Evolutionary conservation across 2,888 invertebrate genomes (phyloP), one percentile per base, ranked within the genome.

Genomic region (Vanessa cardui): DNA sequence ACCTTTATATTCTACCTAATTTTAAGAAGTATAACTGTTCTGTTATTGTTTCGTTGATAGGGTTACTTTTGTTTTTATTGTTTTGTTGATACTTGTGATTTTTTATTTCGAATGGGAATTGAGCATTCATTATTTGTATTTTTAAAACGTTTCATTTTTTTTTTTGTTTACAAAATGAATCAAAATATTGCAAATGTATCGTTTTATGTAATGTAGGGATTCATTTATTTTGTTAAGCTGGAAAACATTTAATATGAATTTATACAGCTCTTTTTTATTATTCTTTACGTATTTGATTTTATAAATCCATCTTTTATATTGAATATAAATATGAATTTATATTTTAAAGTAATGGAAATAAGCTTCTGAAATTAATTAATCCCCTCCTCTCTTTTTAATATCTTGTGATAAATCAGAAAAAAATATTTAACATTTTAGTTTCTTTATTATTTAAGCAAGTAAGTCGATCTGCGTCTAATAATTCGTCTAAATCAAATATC

Each of bases 1-100:
- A 60, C 69, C 66, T 69, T 68, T 66, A 64, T 67, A 47, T 68
- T 63, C 18, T 16, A 31, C 26, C 56, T 56, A 60, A 60, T 66
- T 69, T 46, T 69, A 45, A 21, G 59, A 54, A 54, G 26, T 26
- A 54, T 18, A 39, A 33, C 49, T 56, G 54, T 62, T 67, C 47
- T 62, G 58, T 69, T 64, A 62, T 62, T 66, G 12, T 56, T 56
- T 56, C 16, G 46, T 47, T 56, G 33, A 58, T 44, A 47, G 50
- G 60, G 52, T 54, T 49, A 58, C 44, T 58, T 62, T 63, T 44
- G n/a, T 49, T 18, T 49, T 21, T 46, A 75, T 21, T 7, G 31
- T 5, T 45, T 52, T 46, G 2, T 45, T 63, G 21, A 20, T 39
- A 62, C 7, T 62, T 54, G 39, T 39, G 39, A 39, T 12, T 39